Evolutionary conservation across 53 echinoderm and acorn worm genomes (phyloP), one percentile per base, ranked within the genome.

Genomic region (Crossaster papposus): DNA sequence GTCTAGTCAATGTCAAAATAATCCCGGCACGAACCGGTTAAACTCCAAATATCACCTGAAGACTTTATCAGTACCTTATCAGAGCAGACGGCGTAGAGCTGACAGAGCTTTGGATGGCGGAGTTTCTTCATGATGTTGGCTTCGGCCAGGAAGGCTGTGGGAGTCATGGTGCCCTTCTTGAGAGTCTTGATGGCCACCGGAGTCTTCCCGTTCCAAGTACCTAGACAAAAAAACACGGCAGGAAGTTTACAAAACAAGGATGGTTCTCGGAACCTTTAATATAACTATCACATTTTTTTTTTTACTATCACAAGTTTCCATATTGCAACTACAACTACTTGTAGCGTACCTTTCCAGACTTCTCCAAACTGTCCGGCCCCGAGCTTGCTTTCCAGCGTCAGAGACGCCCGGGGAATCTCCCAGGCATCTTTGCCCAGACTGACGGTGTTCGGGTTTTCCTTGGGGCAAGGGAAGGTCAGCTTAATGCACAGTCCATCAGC

Each of bases 351-450:
- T 92, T 94, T 93, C 97, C 97, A 97, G 24, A 97, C 97, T 88
- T 97, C 97, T 76, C 97, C 97, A 93, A 95, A 97, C 88, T 97
- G 97, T 32, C 97, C 97, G 32, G 95, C 91, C 2, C 97, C 97
- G 4, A 97, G 94, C 51, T 81, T 92, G 73, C 70, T 83, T 28
- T 91, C 93, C 82, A 92, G 53, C 30, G 88, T 89, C 30, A 97
- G 87, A 1, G 95, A 95, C 33, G 82, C 90, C 77, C 97, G 93
- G 28, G 94, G 93, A 22, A 97, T 96, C 79, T 97, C 97, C 97
- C 97, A 97, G 26, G 89, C 91, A 79, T 97, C 95, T 51, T 91
- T 94, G 30, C 95, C 94, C 23, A 97, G 93, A 65, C 95, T 90
- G 36, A 81, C 89, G 9, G 97, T 97, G 88, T 90, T 97, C 12